Conservation (phyloP, 2,888 invertebrate species). For the Hylaea fasciaria region DNA sequence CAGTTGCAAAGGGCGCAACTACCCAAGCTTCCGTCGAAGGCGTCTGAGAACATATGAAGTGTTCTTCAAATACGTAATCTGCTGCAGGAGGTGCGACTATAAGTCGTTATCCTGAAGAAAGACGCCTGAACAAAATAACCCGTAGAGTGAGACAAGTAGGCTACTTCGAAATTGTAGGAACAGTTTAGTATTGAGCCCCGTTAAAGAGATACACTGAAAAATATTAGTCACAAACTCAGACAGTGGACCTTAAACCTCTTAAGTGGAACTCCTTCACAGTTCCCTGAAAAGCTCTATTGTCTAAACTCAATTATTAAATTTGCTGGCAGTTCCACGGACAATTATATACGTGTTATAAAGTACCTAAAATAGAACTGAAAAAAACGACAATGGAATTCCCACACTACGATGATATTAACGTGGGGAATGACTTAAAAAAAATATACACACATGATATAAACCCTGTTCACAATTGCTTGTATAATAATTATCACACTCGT, state of each 20-base stretch:
- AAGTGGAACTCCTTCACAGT: constrained; percentile 43
- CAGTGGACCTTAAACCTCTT: constrained; percentile 38
- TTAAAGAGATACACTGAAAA: constrained; percentile 10
- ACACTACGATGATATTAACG: constrained; percentile 36
- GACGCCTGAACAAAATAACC: constrained; percentile 32
- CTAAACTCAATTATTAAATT: constrained; percentile 6
- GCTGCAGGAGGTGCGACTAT: constrained; percentile 33
- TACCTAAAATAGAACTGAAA: constrained; percentile 32
- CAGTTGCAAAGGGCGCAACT: no score
- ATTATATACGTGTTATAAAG: constrained; percentile 34
- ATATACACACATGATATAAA: background rate
- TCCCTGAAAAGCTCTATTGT: constrained; percentile 24
- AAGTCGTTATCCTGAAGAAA: background rate
- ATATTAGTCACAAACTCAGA: background rate
- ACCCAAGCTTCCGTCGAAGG: background rate
- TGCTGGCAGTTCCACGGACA: constrained; percentile 29
- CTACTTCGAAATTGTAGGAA: constrained; percentile 28
- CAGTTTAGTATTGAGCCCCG: constrained; percentile 8
- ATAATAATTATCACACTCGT: constrained; percentile 30
- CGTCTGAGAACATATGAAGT: constrained; percentile 20
- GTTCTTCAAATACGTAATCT: constrained; percentile 31
- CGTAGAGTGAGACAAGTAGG: constrained; percentile 37
- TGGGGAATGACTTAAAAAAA: constrained; percentile 34
- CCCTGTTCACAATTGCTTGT: background rate
- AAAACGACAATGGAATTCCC: constrained; percentile 41